These are phyloP conservation scores for Aphelocoma coerulescens DNA, from an alignment of 2,113 vertebrate genomes.

Conservation along the genomic window DNA sequence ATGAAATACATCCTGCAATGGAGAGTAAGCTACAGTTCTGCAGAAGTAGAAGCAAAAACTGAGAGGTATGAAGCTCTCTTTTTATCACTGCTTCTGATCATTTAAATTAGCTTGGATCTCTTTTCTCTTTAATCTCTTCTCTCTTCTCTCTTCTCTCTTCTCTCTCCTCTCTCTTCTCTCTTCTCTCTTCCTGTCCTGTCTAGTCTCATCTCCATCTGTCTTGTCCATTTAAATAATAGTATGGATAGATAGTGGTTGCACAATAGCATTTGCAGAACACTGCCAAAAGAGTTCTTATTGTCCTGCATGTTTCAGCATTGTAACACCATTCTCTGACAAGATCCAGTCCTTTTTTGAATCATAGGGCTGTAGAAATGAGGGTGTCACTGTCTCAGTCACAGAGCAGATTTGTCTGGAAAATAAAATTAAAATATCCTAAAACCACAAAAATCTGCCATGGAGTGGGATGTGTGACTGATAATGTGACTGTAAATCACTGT, in stretches of 20 bases:
- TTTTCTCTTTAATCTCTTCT: neutral
- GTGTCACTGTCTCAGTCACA: neutral
- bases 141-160: neutral
- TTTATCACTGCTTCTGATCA: neutral
- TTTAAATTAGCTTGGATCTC: neutral
- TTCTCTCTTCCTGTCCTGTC: too few species aligned
- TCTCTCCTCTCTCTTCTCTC: too few species aligned
- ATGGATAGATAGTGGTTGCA: neutral
- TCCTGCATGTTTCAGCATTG: neutral
- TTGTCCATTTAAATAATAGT: neutral
- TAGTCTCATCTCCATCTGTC: neutral
- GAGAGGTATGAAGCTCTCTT: neutral
- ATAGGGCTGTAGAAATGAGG: neutral
- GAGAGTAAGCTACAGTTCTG: neutral
- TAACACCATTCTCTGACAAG: neutral
- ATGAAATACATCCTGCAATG: neutral
- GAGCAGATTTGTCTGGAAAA: conserved; percentile 9
- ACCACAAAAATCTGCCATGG: neutral
- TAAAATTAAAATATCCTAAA: neutral
- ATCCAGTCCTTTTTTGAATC: neutral
- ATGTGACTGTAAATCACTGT: neutral
- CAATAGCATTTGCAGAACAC: neutral
- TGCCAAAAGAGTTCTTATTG: neutral
- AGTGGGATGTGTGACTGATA: neutral
- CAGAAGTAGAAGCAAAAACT: neutral